phyloP scores from a whole-genome alignment of 2,113 vertebrate species.

The Elaphurus davidianus region DNA sequence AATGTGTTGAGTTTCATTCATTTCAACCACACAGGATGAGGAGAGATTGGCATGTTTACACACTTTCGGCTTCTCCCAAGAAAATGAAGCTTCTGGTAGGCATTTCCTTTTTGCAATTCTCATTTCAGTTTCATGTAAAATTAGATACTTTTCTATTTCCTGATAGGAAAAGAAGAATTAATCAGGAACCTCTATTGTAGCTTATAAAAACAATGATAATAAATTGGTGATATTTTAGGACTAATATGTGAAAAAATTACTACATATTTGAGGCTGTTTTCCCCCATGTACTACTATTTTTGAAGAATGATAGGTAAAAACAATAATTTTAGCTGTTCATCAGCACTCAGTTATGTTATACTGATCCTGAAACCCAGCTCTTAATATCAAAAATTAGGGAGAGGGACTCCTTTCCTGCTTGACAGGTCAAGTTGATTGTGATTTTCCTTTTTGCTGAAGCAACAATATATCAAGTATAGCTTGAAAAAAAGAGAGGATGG shows the following conservation, averaged over 20 bases:
- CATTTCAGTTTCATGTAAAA: background rate
- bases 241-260: background rate
- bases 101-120: background rate
- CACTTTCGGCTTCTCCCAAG: background rate
- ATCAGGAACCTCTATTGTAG: background rate
- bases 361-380: background rate
- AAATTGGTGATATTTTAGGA: background rate
- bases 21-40: background rate
- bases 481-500: background rate
- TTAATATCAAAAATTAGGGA: background rate
- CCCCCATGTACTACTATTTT: background rate
- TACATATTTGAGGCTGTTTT: background rate
- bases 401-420: background rate
- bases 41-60: slow-evolving; percentile 52
- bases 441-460: background rate
- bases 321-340: background rate
- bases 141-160: background rate
- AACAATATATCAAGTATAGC: slow-evolving; percentile 4
- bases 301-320: background rate
- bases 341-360: background rate
- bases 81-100: background rate
- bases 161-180: background rate
- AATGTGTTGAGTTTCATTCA: background rate
- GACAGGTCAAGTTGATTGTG: background rate
- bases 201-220: background rate